Evolutionary conservation across 2,797 vertebrate genomes (phyloP), one percentile per base, ranked within the genome.

Genomic region (Parambassis ranga): DNA sequence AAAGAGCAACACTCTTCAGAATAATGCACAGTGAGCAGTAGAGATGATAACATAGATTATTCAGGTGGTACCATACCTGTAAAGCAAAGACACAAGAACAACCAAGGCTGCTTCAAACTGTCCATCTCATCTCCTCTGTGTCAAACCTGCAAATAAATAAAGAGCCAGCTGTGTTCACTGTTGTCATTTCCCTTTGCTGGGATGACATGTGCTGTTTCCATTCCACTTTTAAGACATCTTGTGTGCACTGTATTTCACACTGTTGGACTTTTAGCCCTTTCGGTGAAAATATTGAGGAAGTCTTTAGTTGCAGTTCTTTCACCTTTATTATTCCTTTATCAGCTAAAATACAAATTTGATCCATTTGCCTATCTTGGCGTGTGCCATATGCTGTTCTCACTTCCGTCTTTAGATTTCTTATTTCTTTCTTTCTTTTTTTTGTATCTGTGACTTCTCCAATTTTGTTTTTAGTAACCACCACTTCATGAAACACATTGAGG

Each of bases 171-270:
- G 11, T 38, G 35, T 5, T 4, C 5, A 1, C 1, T 1, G 0
- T 16, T 30, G 47, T 42, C 19, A 37, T 57, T 64, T 72, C 50
- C 46, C 3, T 15, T 4, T 41, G 0, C 10, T 35, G 26, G 37
- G 2, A 49, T 72, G 51, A 72, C 31, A 36, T 7, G 5, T 44
- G 4, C 4, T 68, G 69, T 85, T 85, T 82, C 83, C 60, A 27
- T 82, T 82, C 77, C 64, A 55, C 55, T 66, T 74, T 71, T 48
- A 35, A 28, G 6, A 37, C 19, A 37, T 1, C 10, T 7, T 2
- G 9, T 13, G 2, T 4, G 18, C 23, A 32, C 16, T 7, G 5
- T 9, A 2, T n/a, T 6, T 3, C 14, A 37, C 8, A 48, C 7
- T n/a, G n/a, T n/a, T n/a, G n/a, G n/a, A n/a, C n/a, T n/a, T n/a